Conservation (phyloP, 92 coral and sea anemone species). For the Porites cylindrica region DNA sequence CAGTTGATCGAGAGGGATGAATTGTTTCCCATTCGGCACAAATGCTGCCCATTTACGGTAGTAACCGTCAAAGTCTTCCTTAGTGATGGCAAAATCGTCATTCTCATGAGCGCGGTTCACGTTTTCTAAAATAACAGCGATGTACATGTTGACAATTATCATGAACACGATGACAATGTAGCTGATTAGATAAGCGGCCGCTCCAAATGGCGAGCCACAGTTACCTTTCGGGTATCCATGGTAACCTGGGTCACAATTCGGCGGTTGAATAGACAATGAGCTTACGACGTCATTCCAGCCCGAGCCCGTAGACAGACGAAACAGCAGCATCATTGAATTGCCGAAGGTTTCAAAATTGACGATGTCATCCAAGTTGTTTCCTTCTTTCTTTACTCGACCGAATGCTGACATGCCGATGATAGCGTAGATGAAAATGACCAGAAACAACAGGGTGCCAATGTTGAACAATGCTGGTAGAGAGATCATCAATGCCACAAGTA, state of each 20-base stretch:
- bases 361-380: conserved; percentile 81
- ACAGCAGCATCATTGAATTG: conserved; percentile 84
- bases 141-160: conserved; percentile 95
- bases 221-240: conserved; percentile 79
- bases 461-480: conserved; percentile 93
- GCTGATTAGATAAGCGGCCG: conserved; percentile 76
- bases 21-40: conserved; percentile 90
- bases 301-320: conserved; percentile 89
- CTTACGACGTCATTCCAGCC: conserved; percentile 95
- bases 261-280: conserved; percentile 84
- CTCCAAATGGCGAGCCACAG: conserved; percentile 87
- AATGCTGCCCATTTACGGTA: conserved; percentile 89
- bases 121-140: conserved; percentile 93
- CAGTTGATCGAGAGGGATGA: conserved; percentile 78
- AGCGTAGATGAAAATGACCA: conserved; percentile 93
- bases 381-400: conserved; percentile 85
- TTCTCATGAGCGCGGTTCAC: conserved; percentile 91
- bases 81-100: conserved; percentile 89
- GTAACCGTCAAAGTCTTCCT: conserved; percentile 88
- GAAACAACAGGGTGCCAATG: conserved; percentile 88
- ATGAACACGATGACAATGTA: conserved; percentile 84
- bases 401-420: conserved; percentile 94
- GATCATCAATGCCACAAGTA: conserved; percentile 86
- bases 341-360: conserved; percentile 93
- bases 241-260: conserved; percentile 83